phyloP scores from a whole-genome alignment of 2,113 vertebrate species.

The Neolamprologus devosi region DNA sequence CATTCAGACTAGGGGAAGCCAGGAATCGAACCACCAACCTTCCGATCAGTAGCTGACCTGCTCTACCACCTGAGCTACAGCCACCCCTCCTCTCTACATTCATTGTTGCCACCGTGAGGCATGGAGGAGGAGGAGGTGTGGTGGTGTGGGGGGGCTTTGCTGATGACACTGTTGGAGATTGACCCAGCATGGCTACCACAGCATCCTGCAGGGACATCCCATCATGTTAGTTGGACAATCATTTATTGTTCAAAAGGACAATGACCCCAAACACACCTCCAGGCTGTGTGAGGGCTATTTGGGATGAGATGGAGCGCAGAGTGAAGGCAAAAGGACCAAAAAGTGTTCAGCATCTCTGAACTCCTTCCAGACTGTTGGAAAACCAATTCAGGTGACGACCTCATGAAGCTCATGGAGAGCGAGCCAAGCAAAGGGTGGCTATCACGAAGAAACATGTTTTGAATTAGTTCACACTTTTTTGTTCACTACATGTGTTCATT shows the following conservation, averaged over 20 bases:
- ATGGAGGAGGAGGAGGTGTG: neutral
- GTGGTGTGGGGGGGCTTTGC: neutral
- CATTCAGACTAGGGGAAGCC: too few species aligned
- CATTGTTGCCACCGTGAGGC: neutral
- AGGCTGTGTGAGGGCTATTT: neutral
- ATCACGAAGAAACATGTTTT: accelerated
- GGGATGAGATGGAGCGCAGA: neutral
- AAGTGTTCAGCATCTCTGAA: neutral
- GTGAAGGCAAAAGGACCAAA: neutral
- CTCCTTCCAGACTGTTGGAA: neutral
- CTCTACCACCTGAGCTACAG: too few species aligned
- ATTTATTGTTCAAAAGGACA: neutral
- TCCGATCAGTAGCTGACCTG: too few species aligned
- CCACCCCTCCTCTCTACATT: neutral
- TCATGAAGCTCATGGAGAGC: neutral
- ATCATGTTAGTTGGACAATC: neutral
- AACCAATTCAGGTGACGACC: neutral
- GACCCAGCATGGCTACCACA: neutral
- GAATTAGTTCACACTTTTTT: neutral
- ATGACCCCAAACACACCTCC: neutral
- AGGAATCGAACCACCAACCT: too few species aligned
- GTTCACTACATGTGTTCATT: neutral
- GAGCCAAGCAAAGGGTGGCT: neutral
- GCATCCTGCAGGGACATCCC: neutral
- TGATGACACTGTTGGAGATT: neutral